Evolutionary conservation across 1,140 invertebrate genomes (phyloP).

Genomic region (Thrips palmi): DNA sequence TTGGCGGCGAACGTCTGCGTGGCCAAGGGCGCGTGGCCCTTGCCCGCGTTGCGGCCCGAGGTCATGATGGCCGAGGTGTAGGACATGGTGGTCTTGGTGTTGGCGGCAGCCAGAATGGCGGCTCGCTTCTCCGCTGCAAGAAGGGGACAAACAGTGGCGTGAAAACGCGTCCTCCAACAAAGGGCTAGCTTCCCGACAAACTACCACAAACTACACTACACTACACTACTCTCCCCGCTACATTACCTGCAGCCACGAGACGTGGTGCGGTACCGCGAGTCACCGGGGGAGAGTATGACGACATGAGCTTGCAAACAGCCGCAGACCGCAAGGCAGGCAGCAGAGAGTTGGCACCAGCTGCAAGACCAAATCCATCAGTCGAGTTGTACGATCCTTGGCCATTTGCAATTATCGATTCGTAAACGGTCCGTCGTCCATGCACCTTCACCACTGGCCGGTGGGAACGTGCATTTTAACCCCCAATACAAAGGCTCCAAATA

Average conservation of each 20-base stretch:
- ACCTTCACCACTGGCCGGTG: no score
- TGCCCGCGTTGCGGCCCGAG: slow-evolving; percentile 23
- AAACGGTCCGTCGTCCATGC: no score
- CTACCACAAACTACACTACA: no score
- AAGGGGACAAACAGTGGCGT: slow-evolving; percentile 9
- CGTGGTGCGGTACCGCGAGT: slow-evolving; percentile 31
- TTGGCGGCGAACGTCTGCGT: slow-evolving; percentile 30
- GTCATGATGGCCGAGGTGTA: slow-evolving; percentile 41
- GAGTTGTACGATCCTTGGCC: no score
- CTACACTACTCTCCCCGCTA: no score
- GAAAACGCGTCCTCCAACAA: background rate
- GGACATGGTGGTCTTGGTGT: slow-evolving; percentile 39
- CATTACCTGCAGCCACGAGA: slow-evolving; percentile 28
- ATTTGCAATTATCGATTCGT: no score
- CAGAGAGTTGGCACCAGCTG: no score
- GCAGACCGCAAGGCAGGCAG: no score
- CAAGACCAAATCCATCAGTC: no score
- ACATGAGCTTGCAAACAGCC: no score
- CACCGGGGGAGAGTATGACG: slow-evolving; percentile 21
- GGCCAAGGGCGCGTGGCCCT: slow-evolving; percentile 16
- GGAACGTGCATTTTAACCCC: no score
- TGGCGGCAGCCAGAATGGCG: slow-evolving; percentile 26
- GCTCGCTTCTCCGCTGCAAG: slow-evolving; percentile 25
- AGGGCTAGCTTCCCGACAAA: background rate
- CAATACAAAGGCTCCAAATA: no score